A percentile compares a stretch with the other conserved stretches of the same genome.
Conservation (phyloP, 2,797 vertebrate genomes). For the Pygocentrus nattereri region DNA sequence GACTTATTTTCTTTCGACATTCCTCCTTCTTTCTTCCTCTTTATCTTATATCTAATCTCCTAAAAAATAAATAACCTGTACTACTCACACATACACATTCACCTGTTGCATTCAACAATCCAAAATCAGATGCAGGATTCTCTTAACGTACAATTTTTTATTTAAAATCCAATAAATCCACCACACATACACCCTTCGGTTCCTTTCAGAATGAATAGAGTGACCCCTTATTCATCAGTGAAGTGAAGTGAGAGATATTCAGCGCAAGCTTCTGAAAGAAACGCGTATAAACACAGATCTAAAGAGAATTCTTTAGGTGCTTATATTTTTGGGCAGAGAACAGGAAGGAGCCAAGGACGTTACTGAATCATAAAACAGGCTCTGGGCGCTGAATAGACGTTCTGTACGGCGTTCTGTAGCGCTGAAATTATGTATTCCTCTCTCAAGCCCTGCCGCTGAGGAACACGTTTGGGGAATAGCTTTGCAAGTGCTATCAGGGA, state of each 20-base stretch:
- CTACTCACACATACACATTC: background rate
- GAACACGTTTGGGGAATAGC: constrained; percentile 55
- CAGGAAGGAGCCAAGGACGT: constrained; percentile 46
- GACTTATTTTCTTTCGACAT: too few relatives aligned
- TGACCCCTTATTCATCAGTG: constrained; percentile 29
- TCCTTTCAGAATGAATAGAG: constrained; percentile 8
- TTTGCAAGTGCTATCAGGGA: constrained; percentile 49
- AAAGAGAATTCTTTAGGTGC: constrained; percentile 36
- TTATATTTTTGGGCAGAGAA: constrained; percentile 31
- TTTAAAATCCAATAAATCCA: constrained; percentile 10
- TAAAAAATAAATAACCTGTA: too few relatives aligned
- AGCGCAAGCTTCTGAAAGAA: constrained; percentile 20
- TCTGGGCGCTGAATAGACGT: constrained; percentile 55
- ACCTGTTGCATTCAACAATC: background rate
- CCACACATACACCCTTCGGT: constrained; percentile 33
- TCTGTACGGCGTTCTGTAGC: constrained; percentile 72
- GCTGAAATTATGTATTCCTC: constrained; percentile 73
- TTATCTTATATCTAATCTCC: too few relatives aligned
- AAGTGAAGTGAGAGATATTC: constrained; percentile 29
- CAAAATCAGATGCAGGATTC: background rate
- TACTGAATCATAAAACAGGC: constrained; percentile 49
- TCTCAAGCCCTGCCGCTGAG: constrained; percentile 51
- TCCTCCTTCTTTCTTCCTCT: too few relatives aligned
- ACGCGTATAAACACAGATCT: constrained; percentile 30
- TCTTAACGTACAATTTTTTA: background rate